These are phyloP conservation scores for Melanotaenia trifasciata DNA, from an alignment of 2,797 vertebrate genomes.

Conservation along the genomic window DNA sequence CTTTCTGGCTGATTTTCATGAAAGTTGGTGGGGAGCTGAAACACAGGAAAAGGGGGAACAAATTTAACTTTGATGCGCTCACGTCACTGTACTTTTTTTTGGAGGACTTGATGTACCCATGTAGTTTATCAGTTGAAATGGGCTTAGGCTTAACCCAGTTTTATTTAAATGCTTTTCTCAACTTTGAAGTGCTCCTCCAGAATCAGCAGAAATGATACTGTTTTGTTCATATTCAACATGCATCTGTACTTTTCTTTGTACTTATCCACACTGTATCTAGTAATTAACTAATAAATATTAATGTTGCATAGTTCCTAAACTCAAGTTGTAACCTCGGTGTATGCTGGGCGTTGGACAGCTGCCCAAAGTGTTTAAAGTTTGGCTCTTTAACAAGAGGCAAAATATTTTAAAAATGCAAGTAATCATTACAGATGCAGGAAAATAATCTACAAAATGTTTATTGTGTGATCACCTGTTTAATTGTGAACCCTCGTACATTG, in stretches of 20 bases:
- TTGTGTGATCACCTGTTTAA: too few relatives aligned
- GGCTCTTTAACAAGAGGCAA: neutral
- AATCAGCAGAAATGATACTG: neutral
- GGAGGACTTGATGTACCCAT: neutral
- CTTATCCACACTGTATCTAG: neutral
- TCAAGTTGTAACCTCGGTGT: too few relatives aligned
- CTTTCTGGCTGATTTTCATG: neutral
- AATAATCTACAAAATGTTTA: too few relatives aligned
- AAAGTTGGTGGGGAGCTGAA: neutral
- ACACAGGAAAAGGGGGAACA: neutral
- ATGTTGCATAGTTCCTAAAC: neutral
- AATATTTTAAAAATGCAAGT: too few relatives aligned
- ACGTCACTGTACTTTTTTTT: neutral
- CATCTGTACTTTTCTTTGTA: neutral
- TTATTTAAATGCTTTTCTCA: neutral
- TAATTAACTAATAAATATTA: neutral
- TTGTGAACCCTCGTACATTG: too few relatives aligned
- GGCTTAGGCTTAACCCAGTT: neutral
- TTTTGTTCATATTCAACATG: neutral
- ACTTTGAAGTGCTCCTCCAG: neutral
- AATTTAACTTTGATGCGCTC: neutral
- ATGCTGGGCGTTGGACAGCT: too few relatives aligned
- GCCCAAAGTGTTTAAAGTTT: too few relatives aligned
- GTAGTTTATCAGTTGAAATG: neutral
- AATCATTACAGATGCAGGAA: too few relatives aligned